phyloP scores from a whole-genome alignment of 1,140 invertebrate species.

The Drosophila teissieri region DNA sequence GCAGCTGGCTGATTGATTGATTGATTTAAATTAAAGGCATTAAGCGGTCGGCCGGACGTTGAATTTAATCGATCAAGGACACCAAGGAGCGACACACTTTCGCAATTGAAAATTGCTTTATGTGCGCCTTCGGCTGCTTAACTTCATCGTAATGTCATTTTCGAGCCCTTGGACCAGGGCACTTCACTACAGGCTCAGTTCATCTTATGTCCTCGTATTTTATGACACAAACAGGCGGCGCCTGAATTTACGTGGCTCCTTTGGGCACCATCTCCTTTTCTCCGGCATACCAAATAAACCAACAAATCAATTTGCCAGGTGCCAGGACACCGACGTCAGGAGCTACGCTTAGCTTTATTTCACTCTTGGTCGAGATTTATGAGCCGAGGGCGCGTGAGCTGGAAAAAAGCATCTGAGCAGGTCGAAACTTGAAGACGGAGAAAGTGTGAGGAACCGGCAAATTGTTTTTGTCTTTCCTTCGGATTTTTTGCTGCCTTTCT shows the following conservation, averaged over 20 bases:
- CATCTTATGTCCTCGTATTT: slow-evolving; percentile 67
- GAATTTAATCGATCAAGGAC: slow-evolving; percentile 75
- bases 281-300: slow-evolving; percentile 69
- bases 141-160: slow-evolving; percentile 83
- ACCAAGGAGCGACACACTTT: slow-evolving; percentile 26
- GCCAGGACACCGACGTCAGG: slow-evolving; percentile 48
- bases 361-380: slow-evolving; percentile 81
- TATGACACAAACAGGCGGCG: slow-evolving; percentile 80
- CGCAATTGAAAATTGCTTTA: slow-evolving; percentile 81
- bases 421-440: slow-evolving; percentile 28
- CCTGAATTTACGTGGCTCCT: slow-evolving; percentile 61
- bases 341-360: slow-evolving; percentile 80
- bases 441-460: slow-evolving; percentile 49
- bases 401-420: slow-evolving; percentile 49
- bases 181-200: slow-evolving; percentile 71
- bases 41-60: slow-evolving; percentile 63
- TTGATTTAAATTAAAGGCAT: slow-evolving; percentile 83
- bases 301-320: slow-evolving; percentile 83
- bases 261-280: slow-evolving; percentile 1
- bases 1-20: slow-evolving; percentile 71
- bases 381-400: slow-evolving; percentile 78
- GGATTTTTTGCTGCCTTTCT: slow-evolving; percentile 25
- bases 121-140: slow-evolving; percentile 61
- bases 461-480: slow-evolving; percentile 74
- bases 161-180: slow-evolving; percentile 49